Evolutionary conservation across 2,888 invertebrate species (phyloP), one percentile per base, ranked within the genome.

Genomic region (Dicyrtomina minuta): DNA sequence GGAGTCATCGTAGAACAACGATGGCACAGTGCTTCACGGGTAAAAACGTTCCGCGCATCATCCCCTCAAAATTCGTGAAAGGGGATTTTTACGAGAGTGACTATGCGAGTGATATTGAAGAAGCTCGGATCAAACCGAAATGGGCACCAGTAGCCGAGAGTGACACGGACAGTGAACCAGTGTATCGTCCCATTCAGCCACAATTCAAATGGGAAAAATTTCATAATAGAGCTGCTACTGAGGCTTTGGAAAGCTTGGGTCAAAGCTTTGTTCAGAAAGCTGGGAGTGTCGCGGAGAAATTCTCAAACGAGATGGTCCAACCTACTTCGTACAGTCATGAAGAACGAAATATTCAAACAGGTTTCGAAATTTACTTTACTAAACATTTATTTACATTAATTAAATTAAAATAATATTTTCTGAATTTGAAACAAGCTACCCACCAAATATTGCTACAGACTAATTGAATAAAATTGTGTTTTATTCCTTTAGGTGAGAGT

Each of bases 101-200:
- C 78, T 89, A 89, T 76, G 89, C 89, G 77, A 88, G 88, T 79
- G 89, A 89, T 78, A 83, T 86, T 5, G 89, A 89, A 71, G 82
- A 83, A 15, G 81, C 83, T 0, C 84, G 84, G 77, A 88, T 89
- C 70, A 87, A 0, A 55, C 74, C 77, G 1, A 84, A 87, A 68
- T 89, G 89, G 89, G 84, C 85, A 0, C 89, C 89, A 0, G 26
- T 53, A 17, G 26, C 44, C 5, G 66, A 66, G 10, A 66, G 66
- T 55, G 66, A 66, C 26, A 82, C 84, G 13, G 86, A 86, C 20
- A 84, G 84, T 64, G 87, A 87, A 26, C 66, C 66, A 4, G 26
- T 41, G 12, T 66, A 66, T 41, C 39, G 56, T 22, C 53, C 55
- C 10, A 39, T 66, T 6, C 46, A 26, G 24, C 55, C 66, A 15